Base-by-base conservation (phyloP, 2,113 vertebrate species). In the Polypterus bichir region DNA sequence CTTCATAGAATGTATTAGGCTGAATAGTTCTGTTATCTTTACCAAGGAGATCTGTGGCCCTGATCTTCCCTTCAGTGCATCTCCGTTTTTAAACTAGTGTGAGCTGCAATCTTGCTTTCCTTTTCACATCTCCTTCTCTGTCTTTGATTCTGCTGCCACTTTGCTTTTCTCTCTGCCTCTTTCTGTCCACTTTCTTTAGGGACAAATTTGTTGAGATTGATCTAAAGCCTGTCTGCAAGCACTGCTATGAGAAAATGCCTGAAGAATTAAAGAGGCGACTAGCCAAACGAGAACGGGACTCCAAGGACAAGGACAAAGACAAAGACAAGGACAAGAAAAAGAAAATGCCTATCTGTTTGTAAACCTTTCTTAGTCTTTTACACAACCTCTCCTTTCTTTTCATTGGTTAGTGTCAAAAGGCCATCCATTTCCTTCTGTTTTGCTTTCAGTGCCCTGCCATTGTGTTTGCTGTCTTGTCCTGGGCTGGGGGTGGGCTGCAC, bases 131-230 rank as follows among this genome's bases (percentile, higher is more conserved):
- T 74, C 59, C 66, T 67, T 67, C 68, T 78, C 78, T 81, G 81
- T 66, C 68, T 63, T 62, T 59, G 63, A 62, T 62, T 58, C 11
- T 62, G 45, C 49, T 6, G 46, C 46, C 54, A 54, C 62, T 45
- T 57, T 64, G 67, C 59, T 64, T 65, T 72, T 62, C 61, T 75
- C 58, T 79, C 80, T 66, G 75, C 62, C 76, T 75, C 70, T 77
- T 69, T 74, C 75, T 60, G 70, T 66, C 72, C 68, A 63, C 78
- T 68, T 69, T 72, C 65, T 54, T 71, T 89, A 99, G 94, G 83
- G 91, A 97, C 83, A 99, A 93, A 70, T 99, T 99, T 92, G 91
- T 98, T 83, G 96, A 97, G 82, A 89, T 99, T 79, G 96, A 99
- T 79, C 85, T 99, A 79, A 99, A 96, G 80, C 96, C 96, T 46